These are phyloP conservation scores for Kobus ellipsiprymnus DNA, from an alignment of 2,113 vertebrate genomes.

Conservation along the genomic window DNA sequence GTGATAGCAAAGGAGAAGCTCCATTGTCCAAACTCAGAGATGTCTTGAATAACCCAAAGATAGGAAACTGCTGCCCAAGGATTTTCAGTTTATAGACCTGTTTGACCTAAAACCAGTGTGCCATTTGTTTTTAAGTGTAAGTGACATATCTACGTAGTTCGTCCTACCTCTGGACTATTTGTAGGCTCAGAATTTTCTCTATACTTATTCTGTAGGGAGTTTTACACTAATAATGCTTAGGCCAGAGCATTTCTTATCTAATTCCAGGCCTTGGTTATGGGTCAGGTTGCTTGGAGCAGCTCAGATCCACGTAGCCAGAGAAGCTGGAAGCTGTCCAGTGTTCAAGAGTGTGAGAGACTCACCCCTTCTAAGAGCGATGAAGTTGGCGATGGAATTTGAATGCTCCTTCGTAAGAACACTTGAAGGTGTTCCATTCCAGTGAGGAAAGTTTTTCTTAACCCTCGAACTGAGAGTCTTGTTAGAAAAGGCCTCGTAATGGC, in stretches of 20 bases:
- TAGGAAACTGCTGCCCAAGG: background rate
- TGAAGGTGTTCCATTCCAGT: background rate
- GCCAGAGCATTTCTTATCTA: background rate
- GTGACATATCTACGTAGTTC: background rate
- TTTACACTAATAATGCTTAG: background rate
- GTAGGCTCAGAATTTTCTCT: background rate
- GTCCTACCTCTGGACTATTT: background rate
- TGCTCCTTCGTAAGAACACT: background rate
- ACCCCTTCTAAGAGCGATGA: background rate
- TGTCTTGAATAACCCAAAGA: background rate
- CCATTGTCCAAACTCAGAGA: background rate
- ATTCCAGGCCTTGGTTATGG: background rate
- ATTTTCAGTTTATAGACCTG: background rate
- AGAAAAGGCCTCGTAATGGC: background rate
- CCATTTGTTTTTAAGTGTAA: constrained; percentile 12
- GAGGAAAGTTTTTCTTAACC: background rate
- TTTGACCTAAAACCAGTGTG: background rate
- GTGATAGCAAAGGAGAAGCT: background rate
- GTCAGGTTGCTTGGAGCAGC: background rate
- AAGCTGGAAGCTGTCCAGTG: background rate
- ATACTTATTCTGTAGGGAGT: background rate
- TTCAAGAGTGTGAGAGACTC: background rate
- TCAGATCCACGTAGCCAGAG: background rate
- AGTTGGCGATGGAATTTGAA: background rate
- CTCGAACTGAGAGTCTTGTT: background rate